Evolutionary conservation across 2,113 vertebrate genomes (phyloP).

Genomic region (Haemorhous mexicanus): DNA sequence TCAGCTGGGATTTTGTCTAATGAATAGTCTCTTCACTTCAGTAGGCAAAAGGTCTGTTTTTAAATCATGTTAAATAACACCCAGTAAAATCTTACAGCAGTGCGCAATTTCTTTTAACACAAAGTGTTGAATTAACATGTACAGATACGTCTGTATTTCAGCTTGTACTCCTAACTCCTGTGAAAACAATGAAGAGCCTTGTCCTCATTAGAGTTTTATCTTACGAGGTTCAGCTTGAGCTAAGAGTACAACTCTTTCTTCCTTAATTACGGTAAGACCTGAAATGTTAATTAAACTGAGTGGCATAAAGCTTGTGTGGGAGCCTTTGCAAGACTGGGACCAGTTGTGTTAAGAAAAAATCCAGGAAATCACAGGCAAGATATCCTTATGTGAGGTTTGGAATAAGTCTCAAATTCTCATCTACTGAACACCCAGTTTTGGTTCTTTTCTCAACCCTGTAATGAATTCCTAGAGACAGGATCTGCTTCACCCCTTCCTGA

Average conservation of each 20-base stretch:
- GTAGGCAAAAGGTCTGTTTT: background rate
- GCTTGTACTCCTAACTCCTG: background rate
- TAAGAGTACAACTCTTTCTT: background rate
- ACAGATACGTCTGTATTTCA: background rate
- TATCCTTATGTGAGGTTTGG: background rate
- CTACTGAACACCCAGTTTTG: background rate
- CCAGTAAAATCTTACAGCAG: background rate
- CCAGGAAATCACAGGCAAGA: background rate
- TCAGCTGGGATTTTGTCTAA: background rate
- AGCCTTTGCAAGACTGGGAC: background rate
- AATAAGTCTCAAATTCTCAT: background rate
- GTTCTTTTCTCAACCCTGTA: background rate
- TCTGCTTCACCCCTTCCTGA: background rate
- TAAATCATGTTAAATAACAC: conserved; percentile 8
- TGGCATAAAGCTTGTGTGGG: background rate
- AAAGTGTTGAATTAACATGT: background rate
- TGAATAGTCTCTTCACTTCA: conserved; percentile 10
- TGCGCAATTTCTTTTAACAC: background rate
- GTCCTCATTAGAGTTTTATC: background rate
- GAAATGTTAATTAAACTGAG: background rate
- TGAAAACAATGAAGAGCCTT: background rate
- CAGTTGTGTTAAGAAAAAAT: background rate
- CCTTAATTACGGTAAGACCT: background rate
- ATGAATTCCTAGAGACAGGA: background rate
- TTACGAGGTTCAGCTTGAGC: background rate